Evolutionary conservation across 2,113 vertebrate genomes (phyloP).

Genomic region (Indri indri): DNA sequence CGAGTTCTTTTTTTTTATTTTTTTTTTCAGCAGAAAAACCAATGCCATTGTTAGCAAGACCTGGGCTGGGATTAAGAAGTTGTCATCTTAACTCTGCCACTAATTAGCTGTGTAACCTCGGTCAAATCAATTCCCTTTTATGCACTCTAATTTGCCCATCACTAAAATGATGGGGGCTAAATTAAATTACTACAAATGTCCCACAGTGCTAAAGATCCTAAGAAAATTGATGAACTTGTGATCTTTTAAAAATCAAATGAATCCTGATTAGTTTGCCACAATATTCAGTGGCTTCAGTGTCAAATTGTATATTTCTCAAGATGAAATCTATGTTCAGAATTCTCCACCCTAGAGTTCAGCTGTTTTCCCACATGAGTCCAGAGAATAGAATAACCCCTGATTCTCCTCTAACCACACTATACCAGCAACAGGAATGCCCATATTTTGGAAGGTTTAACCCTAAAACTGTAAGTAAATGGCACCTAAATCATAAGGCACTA

Average conservation of each 20-base stretch:
- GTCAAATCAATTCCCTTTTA: not conserved
- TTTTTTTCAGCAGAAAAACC: not conserved
- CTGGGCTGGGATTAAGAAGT: not conserved
- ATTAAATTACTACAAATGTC: not conserved
- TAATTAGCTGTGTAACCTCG: not conserved
- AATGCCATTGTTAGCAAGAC: not conserved
- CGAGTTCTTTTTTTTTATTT: not conserved
- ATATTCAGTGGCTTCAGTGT: not conserved
- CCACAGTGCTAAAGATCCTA: not conserved
- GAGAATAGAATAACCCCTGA: not conserved
- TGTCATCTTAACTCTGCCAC: not conserved
- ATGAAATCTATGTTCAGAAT: not conserved
- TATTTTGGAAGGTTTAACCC: not conserved
- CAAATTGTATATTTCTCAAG: not conserved
- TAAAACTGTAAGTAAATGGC: not conserved
- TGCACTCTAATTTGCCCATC: not conserved
- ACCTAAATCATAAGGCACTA: not conserved
- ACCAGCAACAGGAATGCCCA: not conserved
- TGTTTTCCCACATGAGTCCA: not conserved
- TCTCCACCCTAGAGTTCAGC: not conserved
- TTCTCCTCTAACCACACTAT: fast-evolving
- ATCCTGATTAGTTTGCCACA: not conserved
- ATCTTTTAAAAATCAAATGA: not conserved
- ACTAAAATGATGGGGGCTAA: not conserved
- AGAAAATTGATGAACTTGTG: not conserved